These are phyloP conservation scores for Sebastes schlegelii DNA, from an alignment of 2,113 vertebrate species.

Conservation along the genomic window DNA sequence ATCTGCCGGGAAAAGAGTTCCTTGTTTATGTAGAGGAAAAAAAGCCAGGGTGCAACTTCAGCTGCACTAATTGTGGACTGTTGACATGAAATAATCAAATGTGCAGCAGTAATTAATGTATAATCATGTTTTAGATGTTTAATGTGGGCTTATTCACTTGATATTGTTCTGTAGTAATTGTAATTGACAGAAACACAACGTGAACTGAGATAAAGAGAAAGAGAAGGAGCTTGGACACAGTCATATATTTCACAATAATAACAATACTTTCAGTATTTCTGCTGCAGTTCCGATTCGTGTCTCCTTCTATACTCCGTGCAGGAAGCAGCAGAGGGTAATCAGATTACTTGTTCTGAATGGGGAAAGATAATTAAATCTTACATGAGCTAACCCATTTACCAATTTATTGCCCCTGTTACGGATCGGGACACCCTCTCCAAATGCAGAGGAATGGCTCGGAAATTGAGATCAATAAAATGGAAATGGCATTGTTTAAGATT, in stretches of 20 bases:
- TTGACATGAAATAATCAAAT: conserved; percentile 5
- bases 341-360: conserved; percentile 88
- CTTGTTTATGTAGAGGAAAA: conserved; percentile 9
- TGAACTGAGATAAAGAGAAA: not conserved
- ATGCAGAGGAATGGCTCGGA: conserved; percentile 72
- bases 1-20: conserved; percentile 48
- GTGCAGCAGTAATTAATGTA: not conserved
- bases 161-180: not conserved
- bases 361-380: conserved; percentile 91
- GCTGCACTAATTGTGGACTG: not conserved
- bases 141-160: not conserved
- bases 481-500: conserved; percentile 21
- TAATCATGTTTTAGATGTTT: not conserved
- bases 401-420: conserved; percentile 76
- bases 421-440: conserved; percentile 64
- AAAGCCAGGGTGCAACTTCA: not conserved
- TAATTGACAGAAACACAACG: not conserved
- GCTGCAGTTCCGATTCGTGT: conserved; percentile 73
- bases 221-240: not conserved
- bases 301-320: conserved; percentile 85
- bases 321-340: conserved; percentile 90
- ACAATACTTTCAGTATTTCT: conserved; percentile 45
- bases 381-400: conserved; percentile 84
- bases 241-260: conserved; percentile 7
- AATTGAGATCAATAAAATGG: conserved; percentile 47